Evolutionary conservation across 2,888 invertebrate genomes (phyloP).

Genomic region (Microctonus brassicae): DNA sequence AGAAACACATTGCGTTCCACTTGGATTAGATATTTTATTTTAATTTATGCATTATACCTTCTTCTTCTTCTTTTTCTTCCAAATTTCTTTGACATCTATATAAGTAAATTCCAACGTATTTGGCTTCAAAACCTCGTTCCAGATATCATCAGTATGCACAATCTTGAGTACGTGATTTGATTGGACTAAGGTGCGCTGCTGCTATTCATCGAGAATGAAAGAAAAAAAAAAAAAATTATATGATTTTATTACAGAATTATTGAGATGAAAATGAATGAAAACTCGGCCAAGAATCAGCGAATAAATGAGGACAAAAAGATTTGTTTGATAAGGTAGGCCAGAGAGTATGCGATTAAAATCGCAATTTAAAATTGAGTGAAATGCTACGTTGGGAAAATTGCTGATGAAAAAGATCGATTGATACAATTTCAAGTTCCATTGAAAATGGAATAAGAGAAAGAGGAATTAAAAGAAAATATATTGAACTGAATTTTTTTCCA

Average conservation of each 20-base stretch:
- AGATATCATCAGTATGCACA: slow-evolving; percentile 11
- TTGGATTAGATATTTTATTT: not conserved
- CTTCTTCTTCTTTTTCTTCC: not conserved
- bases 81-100: not conserved
- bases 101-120: not conserved
- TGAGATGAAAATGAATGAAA: not conserved
- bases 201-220: not conserved
- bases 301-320: not conserved
- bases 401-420: not conserved
- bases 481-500: not conserved
- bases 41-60: not conserved
- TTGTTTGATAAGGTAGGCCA: not conserved
- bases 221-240: not conserved
- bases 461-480: not conserved
- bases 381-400: not conserved
- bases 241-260: slow-evolving; percentile 3
- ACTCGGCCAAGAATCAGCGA: not conserved
- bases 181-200: not conserved
- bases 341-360: not conserved
- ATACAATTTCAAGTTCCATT: not conserved
- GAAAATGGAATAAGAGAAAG: not conserved
- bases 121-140: slow-evolving; percentile 19
- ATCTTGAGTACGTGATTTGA: not conserved
- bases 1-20: not conserved
- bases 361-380: not conserved